Percentiles rank a stretch among this genome's conserved stretches.
phyloP scores from a whole-genome alignment of 2,797 vertebrate species.

The Cichlasoma orientale region DNA sequence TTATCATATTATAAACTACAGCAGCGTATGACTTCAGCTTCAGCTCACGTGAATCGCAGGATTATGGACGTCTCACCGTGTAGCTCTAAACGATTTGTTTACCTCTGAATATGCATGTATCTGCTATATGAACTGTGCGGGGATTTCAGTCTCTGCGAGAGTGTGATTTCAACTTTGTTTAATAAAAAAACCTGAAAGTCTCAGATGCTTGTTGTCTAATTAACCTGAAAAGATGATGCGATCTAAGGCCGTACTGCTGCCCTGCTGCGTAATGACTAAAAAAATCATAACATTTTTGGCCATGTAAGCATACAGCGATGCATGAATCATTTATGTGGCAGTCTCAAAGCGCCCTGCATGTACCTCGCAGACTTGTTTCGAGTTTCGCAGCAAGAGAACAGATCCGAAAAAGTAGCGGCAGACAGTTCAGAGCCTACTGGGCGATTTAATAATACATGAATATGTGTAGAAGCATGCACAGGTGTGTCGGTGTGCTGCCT shows the following conservation, averaged over 20 bases:
- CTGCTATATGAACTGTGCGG: slow-evolving; percentile 1
- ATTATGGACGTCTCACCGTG: neutral
- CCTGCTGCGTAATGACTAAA: neutral
- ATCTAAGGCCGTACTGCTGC: neutral
- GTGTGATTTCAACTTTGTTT: slow-evolving; percentile 23
- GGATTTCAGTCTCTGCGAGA: slow-evolving; percentile 31
- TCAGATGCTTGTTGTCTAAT: neutral
- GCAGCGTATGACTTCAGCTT: neutral
- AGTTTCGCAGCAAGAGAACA: neutral
- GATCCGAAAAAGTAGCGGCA: neutral
- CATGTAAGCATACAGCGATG: neutral
- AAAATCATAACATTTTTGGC: neutral
- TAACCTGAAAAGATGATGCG: neutral
- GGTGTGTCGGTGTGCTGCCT: neutral
- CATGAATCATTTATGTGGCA: neutral
- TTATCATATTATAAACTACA: slow-evolving; percentile 2
- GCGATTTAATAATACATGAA: neutral
- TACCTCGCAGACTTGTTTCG: neutral
- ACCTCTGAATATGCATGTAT: slow-evolving; percentile 39
- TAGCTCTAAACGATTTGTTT: neutral
- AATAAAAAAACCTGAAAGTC: slow-evolving; percentile 39
- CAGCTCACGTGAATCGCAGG: neutral
- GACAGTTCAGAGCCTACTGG: neutral
- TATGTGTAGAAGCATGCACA: neutral
- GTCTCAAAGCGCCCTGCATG: neutral